Base-by-base conservation (phyloP, 2,888 invertebrate genomes). In the Andrena marginata region DNA sequence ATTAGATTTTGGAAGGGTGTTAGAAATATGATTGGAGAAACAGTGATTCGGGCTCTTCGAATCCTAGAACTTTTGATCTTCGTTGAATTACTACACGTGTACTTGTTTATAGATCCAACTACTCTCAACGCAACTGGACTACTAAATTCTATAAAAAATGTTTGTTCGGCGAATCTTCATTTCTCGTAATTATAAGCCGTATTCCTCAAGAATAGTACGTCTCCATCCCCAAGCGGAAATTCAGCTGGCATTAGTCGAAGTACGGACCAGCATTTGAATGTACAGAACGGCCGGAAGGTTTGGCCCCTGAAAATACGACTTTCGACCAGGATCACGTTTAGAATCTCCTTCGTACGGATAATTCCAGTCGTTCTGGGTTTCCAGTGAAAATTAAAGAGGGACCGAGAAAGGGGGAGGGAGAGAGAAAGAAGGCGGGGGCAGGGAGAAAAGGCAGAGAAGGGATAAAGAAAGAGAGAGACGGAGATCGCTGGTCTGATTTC, bases 401-500 rank as follows among this genome's bases (percentile, higher is more conserved):
- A 71, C 49, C 26, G 49, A 20, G 63, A 1, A 42, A 16, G 26
- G 5, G 60, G 26, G 63, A 26, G 42, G 13, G 35, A 49, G 62
- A 69, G 42, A 70, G 54, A 33, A 62, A 48, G 64, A 83, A 68
- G 71, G 59, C 56, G 59, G 60, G 29, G 63, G 6, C 33, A 20
- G 60, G 60, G 74, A 74, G 73, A 56, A 75, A 63, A 74, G 70
- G 67, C 70, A 63, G 75, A 70, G 80, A 69, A 54, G 73, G 67
- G 77, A 67, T 48, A 48, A 69, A 76, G 71, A 63, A 65, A 59
- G 63, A 76, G 77, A 73, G 71, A 67, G 83, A 81, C 75, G 82
- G 82, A 87, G 87, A 89, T 90, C 89, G 88, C 90, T 91, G 90
- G 91, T 92, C 92, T 90, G 92, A 93, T 93, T 93, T 93, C 92